phyloP scores from a whole-genome alignment of 1,140 invertebrate species.

The Reticulitermes speratus region DNA sequence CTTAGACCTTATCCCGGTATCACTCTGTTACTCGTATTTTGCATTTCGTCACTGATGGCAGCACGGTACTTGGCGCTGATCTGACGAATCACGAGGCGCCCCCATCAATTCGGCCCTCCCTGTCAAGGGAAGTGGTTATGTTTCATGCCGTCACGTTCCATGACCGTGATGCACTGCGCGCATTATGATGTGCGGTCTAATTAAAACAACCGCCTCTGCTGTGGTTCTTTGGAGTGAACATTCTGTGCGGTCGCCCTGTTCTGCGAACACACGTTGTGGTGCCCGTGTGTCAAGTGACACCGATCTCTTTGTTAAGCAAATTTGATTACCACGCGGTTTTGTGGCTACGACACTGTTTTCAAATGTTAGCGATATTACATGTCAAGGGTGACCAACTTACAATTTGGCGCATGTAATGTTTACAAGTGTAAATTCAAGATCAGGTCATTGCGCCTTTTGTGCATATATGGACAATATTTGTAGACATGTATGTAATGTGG shows the following conservation, averaged over 20 bases:
- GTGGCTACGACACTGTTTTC: neutral
- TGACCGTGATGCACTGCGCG: neutral
- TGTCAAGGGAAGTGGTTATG: no score
- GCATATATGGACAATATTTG: no score
- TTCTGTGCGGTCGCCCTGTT: neutral
- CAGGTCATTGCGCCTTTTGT: no score
- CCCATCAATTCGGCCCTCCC: no score
- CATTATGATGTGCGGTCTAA: neutral
- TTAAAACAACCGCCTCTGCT: neutral
- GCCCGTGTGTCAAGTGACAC: neutral
- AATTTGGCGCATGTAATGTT: no score
- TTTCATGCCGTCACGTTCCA: neutral
- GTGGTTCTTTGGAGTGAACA: neutral
- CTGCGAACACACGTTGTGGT: neutral
- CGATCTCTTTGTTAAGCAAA: neutral
- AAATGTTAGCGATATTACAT: neutral
- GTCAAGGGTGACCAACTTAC: neutral
- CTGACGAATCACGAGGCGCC: no score
- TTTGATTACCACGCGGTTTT: neutral
- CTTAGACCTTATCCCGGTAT: no score
- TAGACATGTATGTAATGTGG: no score
- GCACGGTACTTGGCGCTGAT: no score
- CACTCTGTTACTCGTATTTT: no score
- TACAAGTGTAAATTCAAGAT: no score
- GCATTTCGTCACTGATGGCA: no score